Conservation (phyloP, 2,888 invertebrate genomes). For the Adelognathus sp. region DNA sequence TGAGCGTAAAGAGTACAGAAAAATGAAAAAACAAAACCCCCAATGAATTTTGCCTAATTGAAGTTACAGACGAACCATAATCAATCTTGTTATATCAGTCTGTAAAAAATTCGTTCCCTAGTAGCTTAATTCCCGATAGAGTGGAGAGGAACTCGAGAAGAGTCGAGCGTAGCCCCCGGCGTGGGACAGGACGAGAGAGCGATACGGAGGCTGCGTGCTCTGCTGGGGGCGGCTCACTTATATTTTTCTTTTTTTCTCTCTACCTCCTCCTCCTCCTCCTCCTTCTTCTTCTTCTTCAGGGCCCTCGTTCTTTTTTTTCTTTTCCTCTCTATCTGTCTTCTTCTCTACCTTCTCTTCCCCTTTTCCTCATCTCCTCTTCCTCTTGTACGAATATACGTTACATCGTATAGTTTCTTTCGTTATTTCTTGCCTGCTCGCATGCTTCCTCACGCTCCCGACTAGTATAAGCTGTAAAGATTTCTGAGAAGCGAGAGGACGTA, state of each 20-base stretch:
- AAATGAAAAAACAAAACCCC: not conserved
- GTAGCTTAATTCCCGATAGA: not conserved
- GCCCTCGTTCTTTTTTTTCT: constrained; percentile 20
- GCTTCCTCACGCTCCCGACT: constrained; percentile 35
- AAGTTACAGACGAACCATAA: not conserved
- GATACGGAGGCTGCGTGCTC: constrained; percentile 77
- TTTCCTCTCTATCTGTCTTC: constrained; percentile 13
- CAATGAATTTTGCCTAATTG: not conserved
- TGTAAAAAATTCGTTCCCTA: not conserved
- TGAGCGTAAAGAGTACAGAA: not conserved
- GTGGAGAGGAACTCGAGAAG: constrained; percentile 71
- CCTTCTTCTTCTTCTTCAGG: constrained; percentile 36
- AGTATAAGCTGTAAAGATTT: not conserved
- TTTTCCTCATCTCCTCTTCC: constrained; percentile 32
- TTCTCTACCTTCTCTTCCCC: constrained; percentile 36
- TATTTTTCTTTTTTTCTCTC: constrained; percentile 62
- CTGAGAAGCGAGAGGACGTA: too few species aligned
- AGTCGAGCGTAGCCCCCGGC: constrained; percentile 68
- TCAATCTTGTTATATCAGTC: not conserved
- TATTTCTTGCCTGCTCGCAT: constrained; percentile 45
- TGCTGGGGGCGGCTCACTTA: constrained; percentile 80
- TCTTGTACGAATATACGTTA: constrained; percentile 9
- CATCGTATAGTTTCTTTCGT: constrained; percentile 32
- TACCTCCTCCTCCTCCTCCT: constrained; percentile 8
- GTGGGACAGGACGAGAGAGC: constrained; percentile 73